A percentile compares a stretch with the other conserved stretches of the same genome.
These are phyloP conservation scores for Ridgeia piscesae DNA, from an alignment of 1,140 invertebrate species.

Conservation along the genomic window DNA sequence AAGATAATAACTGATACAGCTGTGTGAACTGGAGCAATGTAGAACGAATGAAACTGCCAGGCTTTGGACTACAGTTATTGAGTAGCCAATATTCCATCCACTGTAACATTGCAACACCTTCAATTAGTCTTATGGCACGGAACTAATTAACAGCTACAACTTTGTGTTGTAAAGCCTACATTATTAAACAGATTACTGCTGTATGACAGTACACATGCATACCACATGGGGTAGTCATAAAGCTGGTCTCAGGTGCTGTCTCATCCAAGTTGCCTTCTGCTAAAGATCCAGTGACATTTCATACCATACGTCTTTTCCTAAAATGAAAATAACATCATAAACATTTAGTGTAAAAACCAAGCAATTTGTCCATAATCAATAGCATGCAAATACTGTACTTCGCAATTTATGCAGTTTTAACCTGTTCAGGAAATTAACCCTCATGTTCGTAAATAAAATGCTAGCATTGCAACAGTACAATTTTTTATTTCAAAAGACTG, in stretches of 20 bases:
- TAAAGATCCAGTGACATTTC: background rate
- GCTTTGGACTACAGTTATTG: too few species aligned
- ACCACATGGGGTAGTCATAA: background rate
- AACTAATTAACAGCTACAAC: too few species aligned
- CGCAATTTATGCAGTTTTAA: too few species aligned
- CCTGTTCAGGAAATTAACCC: too few species aligned
- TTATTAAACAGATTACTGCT: background rate
- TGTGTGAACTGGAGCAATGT: too few species aligned
- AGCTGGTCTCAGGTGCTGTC: background rate
- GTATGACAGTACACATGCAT: background rate
- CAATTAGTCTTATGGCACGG: too few species aligned
- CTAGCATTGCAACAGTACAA: background rate
- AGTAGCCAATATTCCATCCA: too few species aligned
- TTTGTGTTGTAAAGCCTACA: too few species aligned
- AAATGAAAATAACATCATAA: background rate
- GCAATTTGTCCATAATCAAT: background rate
- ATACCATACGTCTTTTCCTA: background rate
- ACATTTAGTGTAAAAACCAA: background rate
- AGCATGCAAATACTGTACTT: too few species aligned
- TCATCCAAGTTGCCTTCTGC: background rate
- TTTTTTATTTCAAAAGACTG: background rate
- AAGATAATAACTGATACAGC: background rate
- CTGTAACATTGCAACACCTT: too few species aligned
- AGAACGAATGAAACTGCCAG: too few species aligned
- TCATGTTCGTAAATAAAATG: too few species aligned